Evolutionary conservation across 2,888 invertebrate genomes (phyloP), one percentile per base, ranked within the genome.

Genomic region (Sinhomidia bicolor): DNA sequence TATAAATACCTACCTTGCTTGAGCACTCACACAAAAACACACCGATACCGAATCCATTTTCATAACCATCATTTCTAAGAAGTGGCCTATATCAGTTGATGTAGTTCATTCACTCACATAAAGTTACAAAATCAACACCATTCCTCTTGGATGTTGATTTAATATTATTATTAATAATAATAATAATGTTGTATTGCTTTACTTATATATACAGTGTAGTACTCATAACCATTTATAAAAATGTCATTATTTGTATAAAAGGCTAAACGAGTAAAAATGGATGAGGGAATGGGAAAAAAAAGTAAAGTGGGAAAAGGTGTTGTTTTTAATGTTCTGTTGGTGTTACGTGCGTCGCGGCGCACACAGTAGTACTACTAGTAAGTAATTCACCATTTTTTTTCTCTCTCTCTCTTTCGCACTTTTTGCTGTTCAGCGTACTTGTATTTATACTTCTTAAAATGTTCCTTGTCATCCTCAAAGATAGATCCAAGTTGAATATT

Each of bases 281-380:
- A 60, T 47, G 12, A 84, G 60, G 32, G 62, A 57, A 57, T 74
- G 44, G 32, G 12, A 84, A 44, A 20, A 44, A 57, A 57, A 60
- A 26, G 32, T 10, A 76, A 84, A 74, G 76, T 71, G 74, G 26
- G 36, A 36, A 82, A 84, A 84, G 74, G 74, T 76, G 84, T 84
- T 84, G 71, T 84, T 74, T 81, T 57, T 65, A 82, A 51, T 68
- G 65, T 51, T 71, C 36, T 76, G 7, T 26, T 76, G 23, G 4
- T 47, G 76, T 47, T 14, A 60, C 57, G 60, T 60, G 4, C 17
- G 36, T 41, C 17, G 4, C 17, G 36, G 20, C 17, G 17, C 12
- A 36, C 36, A 36, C 9, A 54, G 36, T 32, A n/a, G 26, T n/a
- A 68, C 9, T 17, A 60, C 17, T 41, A 3, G n/a, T 68, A 44